Conservation (phyloP, 2,113 vertebrate species). For the Myotis davidii region DNA sequence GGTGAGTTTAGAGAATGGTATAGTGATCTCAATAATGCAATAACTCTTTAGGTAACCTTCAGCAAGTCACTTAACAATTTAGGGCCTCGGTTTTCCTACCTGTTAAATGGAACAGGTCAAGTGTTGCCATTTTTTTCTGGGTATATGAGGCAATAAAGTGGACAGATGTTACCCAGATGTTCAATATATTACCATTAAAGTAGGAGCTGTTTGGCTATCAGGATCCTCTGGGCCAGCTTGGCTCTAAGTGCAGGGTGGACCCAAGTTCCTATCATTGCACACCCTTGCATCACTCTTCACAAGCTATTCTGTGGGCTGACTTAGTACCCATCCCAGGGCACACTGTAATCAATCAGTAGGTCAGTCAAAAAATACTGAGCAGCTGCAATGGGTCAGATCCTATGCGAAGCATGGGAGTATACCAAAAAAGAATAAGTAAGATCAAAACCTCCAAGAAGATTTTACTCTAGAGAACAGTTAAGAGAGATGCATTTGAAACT, state of each 20-base stretch:
- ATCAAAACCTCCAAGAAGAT: neutral
- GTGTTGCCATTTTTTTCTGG: neutral
- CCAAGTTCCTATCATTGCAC: neutral
- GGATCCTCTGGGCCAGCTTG: neutral
- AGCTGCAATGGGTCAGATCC: neutral
- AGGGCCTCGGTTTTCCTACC: neutral
- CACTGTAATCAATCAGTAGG: neutral
- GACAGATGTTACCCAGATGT: neutral
- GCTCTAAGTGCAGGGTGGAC: neutral
- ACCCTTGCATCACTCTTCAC: neutral
- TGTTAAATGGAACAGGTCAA: neutral
- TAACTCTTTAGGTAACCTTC: neutral
- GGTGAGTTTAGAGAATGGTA: neutral
- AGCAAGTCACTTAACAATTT: neutral
- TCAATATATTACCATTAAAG: neutral
- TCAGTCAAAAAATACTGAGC: neutral
- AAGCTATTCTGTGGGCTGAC: neutral
- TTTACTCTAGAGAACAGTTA: neutral
- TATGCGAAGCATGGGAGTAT: neutral
- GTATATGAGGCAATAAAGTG: neutral
- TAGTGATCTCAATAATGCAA: neutral
- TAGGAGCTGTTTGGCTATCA: neutral
- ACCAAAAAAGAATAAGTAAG: neutral
- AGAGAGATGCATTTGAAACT: neutral
- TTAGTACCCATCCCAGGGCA: neutral